Percentiles rank a stretch among this genome's conserved stretches.
phyloP scores from a whole-genome alignment of 2,888 invertebrate species.

The Dusona sp. region DNA sequence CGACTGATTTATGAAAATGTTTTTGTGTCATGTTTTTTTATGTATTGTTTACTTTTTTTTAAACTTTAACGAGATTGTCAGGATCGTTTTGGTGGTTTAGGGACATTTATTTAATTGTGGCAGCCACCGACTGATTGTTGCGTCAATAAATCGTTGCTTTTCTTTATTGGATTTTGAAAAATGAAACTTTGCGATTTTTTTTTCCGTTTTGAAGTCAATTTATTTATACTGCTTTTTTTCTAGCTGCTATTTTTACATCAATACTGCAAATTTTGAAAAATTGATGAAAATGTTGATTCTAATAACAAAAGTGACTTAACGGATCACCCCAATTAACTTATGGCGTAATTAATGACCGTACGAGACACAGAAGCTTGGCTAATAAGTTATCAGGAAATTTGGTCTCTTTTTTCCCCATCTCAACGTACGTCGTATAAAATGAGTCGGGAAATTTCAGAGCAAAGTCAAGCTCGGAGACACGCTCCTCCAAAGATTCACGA shows the following conservation, averaged over 20 bases:
- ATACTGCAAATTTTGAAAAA: too few relatives aligned
- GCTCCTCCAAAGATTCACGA: slow-evolving; percentile 71
- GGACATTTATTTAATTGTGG: too few relatives aligned
- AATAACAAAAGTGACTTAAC: not conserved
- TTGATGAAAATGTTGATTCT: not conserved
- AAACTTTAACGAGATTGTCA: not conserved
- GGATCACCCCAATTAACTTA: not conserved
- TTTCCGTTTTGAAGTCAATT: too few relatives aligned
- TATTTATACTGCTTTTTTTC: too few relatives aligned
- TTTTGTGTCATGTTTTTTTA: not conserved
- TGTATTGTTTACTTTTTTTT: not conserved
- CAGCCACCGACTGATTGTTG: too few relatives aligned
- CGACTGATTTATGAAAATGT: not conserved
- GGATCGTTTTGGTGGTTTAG: too few relatives aligned
- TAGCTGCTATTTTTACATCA: too few relatives aligned
- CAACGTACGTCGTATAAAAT: not conserved
- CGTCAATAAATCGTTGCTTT: too few relatives aligned
- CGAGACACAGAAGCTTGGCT: not conserved
- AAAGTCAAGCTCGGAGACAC: slow-evolving; percentile 77
- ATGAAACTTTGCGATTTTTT: too few relatives aligned
- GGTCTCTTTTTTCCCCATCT: not conserved
- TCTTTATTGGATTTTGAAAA: too few relatives aligned
- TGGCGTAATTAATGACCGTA: not conserved
- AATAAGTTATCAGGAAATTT: not conserved
- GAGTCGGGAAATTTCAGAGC: slow-evolving; percentile 45